Percentiles rank a stretch among this genome's conserved stretches.
phyloP scores from a whole-genome alignment of 2,113 vertebrate species.

The Entosphenus tridentatus region DNA sequence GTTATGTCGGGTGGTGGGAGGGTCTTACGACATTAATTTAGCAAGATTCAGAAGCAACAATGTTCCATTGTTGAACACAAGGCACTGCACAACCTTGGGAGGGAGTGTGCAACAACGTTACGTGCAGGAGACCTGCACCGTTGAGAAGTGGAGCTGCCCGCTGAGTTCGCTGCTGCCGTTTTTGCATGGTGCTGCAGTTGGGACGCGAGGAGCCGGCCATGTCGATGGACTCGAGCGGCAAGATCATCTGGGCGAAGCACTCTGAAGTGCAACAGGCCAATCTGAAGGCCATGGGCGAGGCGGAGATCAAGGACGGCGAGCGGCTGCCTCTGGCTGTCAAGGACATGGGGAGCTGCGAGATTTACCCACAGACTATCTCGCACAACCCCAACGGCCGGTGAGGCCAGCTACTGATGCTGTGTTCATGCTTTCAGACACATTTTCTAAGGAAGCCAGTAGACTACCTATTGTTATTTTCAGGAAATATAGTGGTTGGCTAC shows the following conservation, averaged over 20 bases:
- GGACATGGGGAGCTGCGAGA: conserved; percentile 98
- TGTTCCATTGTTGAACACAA: no score
- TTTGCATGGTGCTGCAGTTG: conserved; percentile 28
- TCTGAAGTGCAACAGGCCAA: conserved; percentile 94
- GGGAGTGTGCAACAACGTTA: no score
- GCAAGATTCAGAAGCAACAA: no score
- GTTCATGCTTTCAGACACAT: no score
- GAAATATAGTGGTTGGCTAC: no score
- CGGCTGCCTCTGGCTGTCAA: conserved; percentile 80
- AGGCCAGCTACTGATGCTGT: not conserved
- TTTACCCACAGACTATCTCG: conserved; percentile 95
- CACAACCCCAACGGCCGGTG: conserved; percentile 95
- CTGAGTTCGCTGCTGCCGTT: not conserved
- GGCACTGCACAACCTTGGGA: no score
- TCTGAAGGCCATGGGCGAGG: conserved; percentile 94
- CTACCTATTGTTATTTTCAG: no score
- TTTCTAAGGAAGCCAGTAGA: not conserved
- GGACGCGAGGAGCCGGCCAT: conserved; percentile 93
- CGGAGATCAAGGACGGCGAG: conserved; percentile 93
- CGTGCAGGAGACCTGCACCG: no score
- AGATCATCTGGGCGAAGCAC: conserved; percentile 97
- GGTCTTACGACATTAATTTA: no score
- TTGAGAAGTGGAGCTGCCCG: no score
- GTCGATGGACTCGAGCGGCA: conserved; percentile 96
- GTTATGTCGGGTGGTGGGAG: no score